Percentiles rank a stretch among this genome's conserved stretches.
Conservation (phyloP, 2,888 invertebrate species). For the Polydrusus tereticollis region DNA sequence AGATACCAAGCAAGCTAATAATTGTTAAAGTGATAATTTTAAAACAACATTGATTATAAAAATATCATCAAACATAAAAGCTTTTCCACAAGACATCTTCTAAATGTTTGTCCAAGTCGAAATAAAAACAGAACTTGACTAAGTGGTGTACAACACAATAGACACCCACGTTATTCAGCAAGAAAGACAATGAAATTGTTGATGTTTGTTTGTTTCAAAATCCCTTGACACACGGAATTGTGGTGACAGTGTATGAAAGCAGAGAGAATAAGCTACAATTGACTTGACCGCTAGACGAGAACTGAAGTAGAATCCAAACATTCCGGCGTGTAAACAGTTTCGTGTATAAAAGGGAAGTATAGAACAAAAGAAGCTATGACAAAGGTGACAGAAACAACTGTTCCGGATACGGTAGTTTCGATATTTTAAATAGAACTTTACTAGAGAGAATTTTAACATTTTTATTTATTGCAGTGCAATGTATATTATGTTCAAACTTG, state of each 20-base stretch:
- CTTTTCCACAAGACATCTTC: neutral
- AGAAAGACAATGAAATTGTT: conserved; percentile 24
- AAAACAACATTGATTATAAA: neutral
- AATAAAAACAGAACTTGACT: conserved; percentile 8
- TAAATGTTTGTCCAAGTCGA: conserved; percentile 14
- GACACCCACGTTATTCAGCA: conserved; percentile 8
- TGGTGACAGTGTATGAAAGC: conserved; percentile 14
- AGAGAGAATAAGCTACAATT: conserved; percentile 24
- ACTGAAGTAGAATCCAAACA: conserved; percentile 31
- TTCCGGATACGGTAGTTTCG: neutral
- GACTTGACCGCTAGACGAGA: conserved; percentile 26
- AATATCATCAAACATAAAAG: neutral
- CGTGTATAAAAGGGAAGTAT: conserved; percentile 15
- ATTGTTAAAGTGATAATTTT: too few relatives aligned
- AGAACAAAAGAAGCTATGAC: conserved; percentile 18
- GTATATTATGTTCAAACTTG: too few relatives aligned
- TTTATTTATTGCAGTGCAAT: neutral
- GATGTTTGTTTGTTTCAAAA: conserved; percentile 9
- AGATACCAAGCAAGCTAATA: too few relatives aligned
- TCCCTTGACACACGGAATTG: conserved; percentile 10
- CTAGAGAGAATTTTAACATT: conserved; percentile 4
- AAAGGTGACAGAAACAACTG: conserved; percentile 17
- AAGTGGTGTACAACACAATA: conserved; percentile 13
- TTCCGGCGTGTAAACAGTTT: conserved; percentile 20
- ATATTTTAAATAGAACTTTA: neutral